Percentiles rank a stretch among this genome's conserved stretches.
Evolutionary conservation across 1,140 invertebrate genomes (phyloP).

Genomic region (Magallana angulata): DNA sequence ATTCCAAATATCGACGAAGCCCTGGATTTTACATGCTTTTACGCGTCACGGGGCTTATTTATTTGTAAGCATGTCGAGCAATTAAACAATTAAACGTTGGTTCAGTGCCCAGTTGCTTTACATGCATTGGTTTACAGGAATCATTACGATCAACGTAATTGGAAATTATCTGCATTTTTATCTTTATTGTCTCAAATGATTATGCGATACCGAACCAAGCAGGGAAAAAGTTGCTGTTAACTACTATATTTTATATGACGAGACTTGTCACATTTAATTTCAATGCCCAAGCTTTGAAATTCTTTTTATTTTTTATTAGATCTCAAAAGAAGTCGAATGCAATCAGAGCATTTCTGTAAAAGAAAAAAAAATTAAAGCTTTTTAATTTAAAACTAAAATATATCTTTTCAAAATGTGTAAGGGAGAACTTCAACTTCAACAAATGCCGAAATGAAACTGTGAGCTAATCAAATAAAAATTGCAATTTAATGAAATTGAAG

Average conservation of each 20-base stretch:
- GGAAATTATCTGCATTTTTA: constrained; percentile 3
- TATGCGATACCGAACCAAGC: background rate
- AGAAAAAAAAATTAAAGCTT: background rate
- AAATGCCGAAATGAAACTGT: background rate
- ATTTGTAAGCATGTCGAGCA: background rate
- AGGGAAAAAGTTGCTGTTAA: background rate
- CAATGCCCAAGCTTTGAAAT: too few relatives aligned
- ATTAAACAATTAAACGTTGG: background rate
- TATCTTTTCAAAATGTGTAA: background rate
- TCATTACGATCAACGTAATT: background rate
- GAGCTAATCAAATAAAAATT: background rate
- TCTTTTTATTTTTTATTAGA: too few relatives aligned
- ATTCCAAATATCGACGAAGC: background rate
- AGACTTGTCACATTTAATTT: too few relatives aligned
- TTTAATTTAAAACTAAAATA: background rate
- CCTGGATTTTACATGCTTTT: background rate
- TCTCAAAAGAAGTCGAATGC: too few relatives aligned
- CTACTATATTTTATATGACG: background rate
- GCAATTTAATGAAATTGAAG: background rate
- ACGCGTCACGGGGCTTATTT: background rate
- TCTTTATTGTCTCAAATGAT: background rate
- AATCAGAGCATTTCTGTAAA: too few relatives aligned
- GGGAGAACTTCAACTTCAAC: background rate
- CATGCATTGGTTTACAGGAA: background rate
- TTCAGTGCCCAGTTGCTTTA: background rate